Evolutionary conservation across 2,888 invertebrate species (phyloP), one percentile per base, ranked within the genome.

Genomic region (Zelleria hepariella): DNA sequence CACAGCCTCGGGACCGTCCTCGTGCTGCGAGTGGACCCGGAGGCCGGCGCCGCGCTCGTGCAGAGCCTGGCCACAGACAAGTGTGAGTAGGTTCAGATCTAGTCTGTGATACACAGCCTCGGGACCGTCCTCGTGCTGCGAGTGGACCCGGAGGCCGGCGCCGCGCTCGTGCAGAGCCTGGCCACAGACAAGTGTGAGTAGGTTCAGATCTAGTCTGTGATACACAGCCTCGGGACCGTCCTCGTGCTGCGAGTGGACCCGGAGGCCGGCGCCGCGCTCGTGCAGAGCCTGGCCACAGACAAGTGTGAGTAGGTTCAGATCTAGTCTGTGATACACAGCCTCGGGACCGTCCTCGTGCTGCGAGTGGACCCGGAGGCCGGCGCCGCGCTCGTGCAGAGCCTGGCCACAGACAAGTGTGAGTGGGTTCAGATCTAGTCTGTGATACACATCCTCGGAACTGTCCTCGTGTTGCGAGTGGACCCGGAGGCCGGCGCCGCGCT

Each of bases 361-460:
- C 80, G 82, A 61, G 75, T 86, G 0, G 86, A 88, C 62, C 68
- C 80, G 0, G 76, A 77, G 20, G 83, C 79, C 0, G 84, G 85
- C 6, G 86, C 86, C 2, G 73, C 80, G 0, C 67, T 79, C 0
- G 62, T 76, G 5, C 84, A 87, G 59, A 74, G 71, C 27, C 75
- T 88, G 61, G 53, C 48, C 18, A 60, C 57, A 48, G 53, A 42
- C 1, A 24, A 57, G 32, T 58, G 62, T 62, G 48, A 54, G 62
- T 54, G 5, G 20, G 3, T 7, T 51, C 21, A 1, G 5, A 4
- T 49, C 48, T n/a, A n/a, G n/a, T n/a, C n/a, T n/a, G n/a, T n/a
- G n/a, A n/a, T n/a, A n/a, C n/a, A n/a, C n/a, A n/a, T n/a, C n/a
- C n/a, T 18, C 10, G 18, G 2, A 49, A 18, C 4, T 49, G 10